A percentile compares a stretch with the other conserved stretches of the same genome.
These are phyloP conservation scores for Lithophane semibrunnea DNA, from an alignment of 2,888 invertebrate genomes.

Conservation along the genomic window DNA sequence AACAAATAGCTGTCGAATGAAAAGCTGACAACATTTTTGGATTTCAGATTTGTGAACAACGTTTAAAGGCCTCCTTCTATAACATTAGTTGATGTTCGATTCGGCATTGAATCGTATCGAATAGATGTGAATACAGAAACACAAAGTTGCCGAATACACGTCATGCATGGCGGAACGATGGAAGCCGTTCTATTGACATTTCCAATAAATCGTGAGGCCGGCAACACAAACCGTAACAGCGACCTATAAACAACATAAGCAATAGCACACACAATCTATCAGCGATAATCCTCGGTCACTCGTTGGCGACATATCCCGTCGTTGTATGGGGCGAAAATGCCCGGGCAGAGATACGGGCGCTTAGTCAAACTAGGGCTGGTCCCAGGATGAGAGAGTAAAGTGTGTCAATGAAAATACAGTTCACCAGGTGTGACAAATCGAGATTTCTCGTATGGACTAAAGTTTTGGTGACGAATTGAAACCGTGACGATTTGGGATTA, in stretches of 20 bases:
- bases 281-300: slow-evolving; percentile 45
- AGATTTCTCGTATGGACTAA: not conserved
- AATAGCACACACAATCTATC: slow-evolving; percentile 40
- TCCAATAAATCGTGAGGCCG: not conserved
- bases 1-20: no score
- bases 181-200: not conserved
- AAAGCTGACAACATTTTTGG: no score
- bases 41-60: no score
- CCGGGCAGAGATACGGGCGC: slow-evolving; percentile 5
- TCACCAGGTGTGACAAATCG: not conserved
- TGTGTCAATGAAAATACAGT: not conserved
- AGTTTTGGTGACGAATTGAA: not conserved
- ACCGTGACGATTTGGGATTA: no score
- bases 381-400: not conserved
- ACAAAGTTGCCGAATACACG: not conserved
- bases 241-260: slow-evolving; percentile 9
- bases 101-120: no score
- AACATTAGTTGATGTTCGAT: no score
- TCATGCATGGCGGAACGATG: not conserved
- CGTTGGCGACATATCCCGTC: slow-evolving; percentile 10
- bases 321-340: slow-evolving; percentile 23
- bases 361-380: slow-evolving; percentile 28
- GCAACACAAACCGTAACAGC: slow-evolving; percentile 12
- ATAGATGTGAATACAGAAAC: not conserved
- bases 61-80: no score